Evolutionary conservation across 30 jellyfish, hydroid and myxozoan genomes (phyloP).

Genomic region (Mastigias papua): DNA sequence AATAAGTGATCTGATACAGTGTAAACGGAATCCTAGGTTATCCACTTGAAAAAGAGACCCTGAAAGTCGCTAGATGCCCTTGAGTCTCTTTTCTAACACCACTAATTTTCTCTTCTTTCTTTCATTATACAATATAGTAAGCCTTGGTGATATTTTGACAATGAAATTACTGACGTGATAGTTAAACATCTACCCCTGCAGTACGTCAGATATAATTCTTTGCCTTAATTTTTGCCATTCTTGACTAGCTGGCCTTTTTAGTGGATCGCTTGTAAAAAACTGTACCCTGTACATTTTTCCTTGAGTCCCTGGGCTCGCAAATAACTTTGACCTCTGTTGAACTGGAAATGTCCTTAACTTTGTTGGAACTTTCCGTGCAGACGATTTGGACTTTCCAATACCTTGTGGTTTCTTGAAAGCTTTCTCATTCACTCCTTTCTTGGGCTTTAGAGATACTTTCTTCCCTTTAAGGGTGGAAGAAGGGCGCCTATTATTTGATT

Average conservation of each 20-base stretch:
- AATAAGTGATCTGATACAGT: too few relatives aligned
- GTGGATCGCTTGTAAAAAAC: constrained; percentile 37
- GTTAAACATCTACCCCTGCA: constrained; percentile 18
- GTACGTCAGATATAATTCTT: constrained; percentile 34
- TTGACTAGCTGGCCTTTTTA: constrained; percentile 23
- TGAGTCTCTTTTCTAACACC: too few relatives aligned
- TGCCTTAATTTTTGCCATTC: constrained; percentile 53
- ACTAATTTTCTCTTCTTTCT: too few relatives aligned
- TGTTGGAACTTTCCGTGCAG: background rate
- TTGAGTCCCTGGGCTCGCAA: background rate
- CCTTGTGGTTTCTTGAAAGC: constrained; percentile 12
- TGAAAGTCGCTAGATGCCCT: too few relatives aligned
- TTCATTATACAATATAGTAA: too few relatives aligned
- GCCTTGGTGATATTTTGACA: too few relatives aligned
- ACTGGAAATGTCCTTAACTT: background rate
- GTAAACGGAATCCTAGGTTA: too few relatives aligned
- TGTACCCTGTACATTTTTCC: constrained; percentile 42
- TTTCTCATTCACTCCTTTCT: constrained; percentile 27
- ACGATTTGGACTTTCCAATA: background rate
- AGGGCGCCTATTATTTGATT: constrained; percentile 31
- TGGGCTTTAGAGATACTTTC: constrained; percentile 40
- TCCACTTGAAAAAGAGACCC: too few relatives aligned
- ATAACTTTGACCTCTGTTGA: constrained; percentile 7
- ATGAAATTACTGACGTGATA: too few relatives aligned
- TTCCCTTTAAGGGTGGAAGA: constrained; percentile 29